Evolutionary conservation across 2,888 invertebrate species (phyloP), one percentile per base, ranked within the genome.

Genomic region (Drosophila prolongata): DNA sequence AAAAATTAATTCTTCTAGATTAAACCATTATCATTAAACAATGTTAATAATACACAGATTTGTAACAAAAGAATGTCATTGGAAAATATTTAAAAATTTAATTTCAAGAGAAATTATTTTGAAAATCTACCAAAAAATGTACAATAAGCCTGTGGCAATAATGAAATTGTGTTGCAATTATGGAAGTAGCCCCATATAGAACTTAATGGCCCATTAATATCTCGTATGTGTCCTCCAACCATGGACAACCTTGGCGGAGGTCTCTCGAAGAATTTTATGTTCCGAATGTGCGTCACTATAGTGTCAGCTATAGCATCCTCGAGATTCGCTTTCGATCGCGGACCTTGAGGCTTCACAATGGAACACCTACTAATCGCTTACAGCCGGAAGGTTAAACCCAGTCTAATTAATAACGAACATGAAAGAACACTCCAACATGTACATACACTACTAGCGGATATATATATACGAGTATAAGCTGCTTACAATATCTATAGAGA

Each of bases 241-340:
- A 47, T 16, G 44, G 30, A 46, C 44, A 56, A 46, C 61, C 57
- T 46, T 46, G 44, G 1, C n/a, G 58, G 16, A 38, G 61, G 58
- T 59, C 58, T 42, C 24, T 35, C 42, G 13, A 52, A 55, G 66
- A 70, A 54, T 73, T 69, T 70, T 46, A 57, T 64, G 40, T 60
- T 67, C 73, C 54, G 60, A 42, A 43, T 60, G 73, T 84, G 81
- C 84, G 81, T 81, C 81, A 84, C 53, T 49, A 61, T 56, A 70
- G 58, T 70, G 75, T 77, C 72, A 75, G 64, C 46, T 14, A 16
- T 34, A 24, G 46, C 47, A 64, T 66, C 64, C 64, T 55, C 55
- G 42, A 37, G 47, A 27, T 47, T 40, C 34, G 13, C 13, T 13
- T 10, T 3, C 30, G 11, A n/a, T 43, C 43, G 19, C 10, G 3